Percentiles rank a stretch among this genome's conserved stretches.
These are phyloP conservation scores for Copidosoma aretas DNA, from an alignment of 2,888 invertebrate species.

Conservation along the genomic window DNA sequence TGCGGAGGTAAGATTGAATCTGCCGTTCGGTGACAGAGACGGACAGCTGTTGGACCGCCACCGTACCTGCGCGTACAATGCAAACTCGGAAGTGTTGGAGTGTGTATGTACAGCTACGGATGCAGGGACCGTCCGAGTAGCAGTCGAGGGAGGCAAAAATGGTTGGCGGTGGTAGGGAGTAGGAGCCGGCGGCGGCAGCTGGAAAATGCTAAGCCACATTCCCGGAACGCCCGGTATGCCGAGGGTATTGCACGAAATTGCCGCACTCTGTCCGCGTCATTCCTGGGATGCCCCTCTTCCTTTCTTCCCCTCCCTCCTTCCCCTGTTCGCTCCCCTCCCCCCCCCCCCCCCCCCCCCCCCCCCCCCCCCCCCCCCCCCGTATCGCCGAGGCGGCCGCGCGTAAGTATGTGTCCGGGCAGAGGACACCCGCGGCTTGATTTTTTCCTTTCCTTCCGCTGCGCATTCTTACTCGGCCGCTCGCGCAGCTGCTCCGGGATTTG, in stretches of 20 bases:
- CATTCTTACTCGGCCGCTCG: background rate
- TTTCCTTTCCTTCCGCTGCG: too few species aligned
- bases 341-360: background rate
- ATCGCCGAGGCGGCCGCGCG: background rate
- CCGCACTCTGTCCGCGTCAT: conserved; percentile 61
- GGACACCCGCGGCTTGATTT: too few species aligned
- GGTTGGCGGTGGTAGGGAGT: background rate
- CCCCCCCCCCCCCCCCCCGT: background rate
- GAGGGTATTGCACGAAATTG: conserved; percentile 61
- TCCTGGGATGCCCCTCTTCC: conserved; percentile 45
- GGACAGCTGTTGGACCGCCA: conserved; percentile 14
- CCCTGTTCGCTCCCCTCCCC: conserved; percentile 1
- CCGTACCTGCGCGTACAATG: conserved; percentile 19
- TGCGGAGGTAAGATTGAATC: conserved; percentile 33
- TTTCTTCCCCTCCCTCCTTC: conserved; percentile 3
- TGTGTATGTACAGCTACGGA: too few species aligned
- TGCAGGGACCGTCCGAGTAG: too few species aligned
- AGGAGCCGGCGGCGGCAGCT: conserved; percentile 45
- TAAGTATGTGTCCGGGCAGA: too few species aligned
- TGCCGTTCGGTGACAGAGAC: conserved; percentile 27
- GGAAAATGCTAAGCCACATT: conserved; percentile 61
- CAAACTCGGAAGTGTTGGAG: conserved; percentile 4
- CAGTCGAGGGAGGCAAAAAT: background rate
- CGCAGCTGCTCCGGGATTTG: background rate
- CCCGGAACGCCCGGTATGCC: conserved; percentile 60